Percentiles rank a stretch among this genome's conserved stretches.
These are phyloP conservation scores for Seriola rivoliana DNA, from an alignment of 2,113 vertebrate species.

Conservation along the genomic window DNA sequence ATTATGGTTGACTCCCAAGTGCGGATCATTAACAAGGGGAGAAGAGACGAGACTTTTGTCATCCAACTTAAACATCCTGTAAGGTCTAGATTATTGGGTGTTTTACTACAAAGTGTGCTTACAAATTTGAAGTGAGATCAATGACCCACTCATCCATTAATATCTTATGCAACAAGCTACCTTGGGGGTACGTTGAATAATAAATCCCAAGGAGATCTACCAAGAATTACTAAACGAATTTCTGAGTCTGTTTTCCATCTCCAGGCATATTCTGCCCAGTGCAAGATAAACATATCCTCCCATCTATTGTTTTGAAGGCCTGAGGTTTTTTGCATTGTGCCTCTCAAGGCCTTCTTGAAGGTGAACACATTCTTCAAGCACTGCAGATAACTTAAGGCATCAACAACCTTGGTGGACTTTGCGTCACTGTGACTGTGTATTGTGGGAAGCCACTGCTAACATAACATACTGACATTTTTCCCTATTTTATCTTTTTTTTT, in stretches of 20 bases:
- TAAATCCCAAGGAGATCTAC: not conserved
- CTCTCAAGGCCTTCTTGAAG: conserved; percentile 30
- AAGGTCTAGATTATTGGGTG: not conserved
- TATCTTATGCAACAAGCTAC: conserved; percentile 30
- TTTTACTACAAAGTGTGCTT: not conserved
- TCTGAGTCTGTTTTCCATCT: conserved; percentile 5
- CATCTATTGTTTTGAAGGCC: conserved; percentile 20
- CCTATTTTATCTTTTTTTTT: not conserved
- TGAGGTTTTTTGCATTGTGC: not conserved
- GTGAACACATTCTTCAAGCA: conserved; percentile 6
- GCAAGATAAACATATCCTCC: conserved; percentile 9
- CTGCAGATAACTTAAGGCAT: not conserved
- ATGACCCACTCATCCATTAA: not conserved
- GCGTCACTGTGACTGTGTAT: not conserved
- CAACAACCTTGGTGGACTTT: conserved; percentile 26
- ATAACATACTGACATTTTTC: not conserved
- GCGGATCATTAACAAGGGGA: not conserved
- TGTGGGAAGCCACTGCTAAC: not conserved
- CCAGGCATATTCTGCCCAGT: not conserved
- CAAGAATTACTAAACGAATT: not conserved
- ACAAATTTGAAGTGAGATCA: conserved; percentile 10
- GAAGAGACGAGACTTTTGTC: not conserved
- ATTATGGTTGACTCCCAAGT: not conserved
- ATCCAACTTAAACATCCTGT: not conserved
- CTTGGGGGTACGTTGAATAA: conserved; percentile 32